Base-by-base conservation (phyloP, 2,797 vertebrate species). In the Acanthis flammea region DNA sequence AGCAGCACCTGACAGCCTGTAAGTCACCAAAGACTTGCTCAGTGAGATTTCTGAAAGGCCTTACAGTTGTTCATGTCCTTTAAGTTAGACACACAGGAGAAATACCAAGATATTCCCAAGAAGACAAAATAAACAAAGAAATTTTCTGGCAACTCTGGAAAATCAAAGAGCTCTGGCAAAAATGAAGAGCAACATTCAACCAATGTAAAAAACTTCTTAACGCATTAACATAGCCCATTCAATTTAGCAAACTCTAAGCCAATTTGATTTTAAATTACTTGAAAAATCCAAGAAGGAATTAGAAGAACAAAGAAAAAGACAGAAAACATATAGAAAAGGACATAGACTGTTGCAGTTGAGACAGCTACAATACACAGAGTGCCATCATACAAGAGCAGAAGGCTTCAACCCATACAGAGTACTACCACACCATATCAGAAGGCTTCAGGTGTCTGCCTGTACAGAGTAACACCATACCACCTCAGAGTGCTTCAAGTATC, bases 231-330 rank as follows among this genome's bases (percentile, higher is more conserved):
- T 6, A 27, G 7, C 13, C 18, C 53, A 58, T 23, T 74, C 15
- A 67, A 60, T n/a, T n/a, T 51, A 45, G 15, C 31, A 66, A 74
- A 37, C 19, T 66, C 11, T 19, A 31, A 28, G 28, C 10, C n/a
- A 1, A 0, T 45, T 53, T 0, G 2, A 24, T 45, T 51, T 75
- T 51, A 60, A 39, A 13, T 28, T 37, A 24, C 19, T 8, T 2
- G 53, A 45, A 39, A 60, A 60, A 17, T 39, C 10, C 13, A n/a
- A 45, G 27, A 19, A 58, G 3, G 8, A 44, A 37, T 44, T 75
- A n/a, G 10, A 44, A 51, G 37, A 75, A 58, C 6, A 66, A 37
- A 57, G 16, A 33, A 8, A 51, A 50, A 55, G 6, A 45, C 4
- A 60, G 7, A 33, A 42, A n/a, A 51, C 2, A 28, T 10, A 28